Percentiles rank a stretch among this genome's conserved stretches.
Conservation (phyloP, 2,797 vertebrate species). For the Glyptemys insculpta region DNA sequence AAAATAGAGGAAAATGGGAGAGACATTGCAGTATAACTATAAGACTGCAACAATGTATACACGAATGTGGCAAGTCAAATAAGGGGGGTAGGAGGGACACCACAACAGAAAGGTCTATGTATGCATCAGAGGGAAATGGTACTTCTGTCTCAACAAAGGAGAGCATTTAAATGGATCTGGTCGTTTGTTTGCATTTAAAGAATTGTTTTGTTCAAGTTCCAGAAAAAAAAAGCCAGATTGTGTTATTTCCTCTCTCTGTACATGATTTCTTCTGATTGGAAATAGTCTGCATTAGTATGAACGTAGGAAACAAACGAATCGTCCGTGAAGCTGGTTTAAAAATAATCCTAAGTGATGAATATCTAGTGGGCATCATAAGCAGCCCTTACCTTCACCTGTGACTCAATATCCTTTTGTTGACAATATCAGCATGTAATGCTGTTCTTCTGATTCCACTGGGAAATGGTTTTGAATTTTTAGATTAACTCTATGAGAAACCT, state of each 20-base stretch:
- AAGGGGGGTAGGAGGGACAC: neutral
- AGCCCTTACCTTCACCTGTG: conserved; percentile 14
- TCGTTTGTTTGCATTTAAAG: neutral
- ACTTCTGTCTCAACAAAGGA: conserved; percentile 32
- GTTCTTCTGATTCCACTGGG: neutral
- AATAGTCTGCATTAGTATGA: conserved; percentile 29
- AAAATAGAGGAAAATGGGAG: neutral
- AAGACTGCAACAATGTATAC: conserved; percentile 46
- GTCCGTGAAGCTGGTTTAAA: conserved; percentile 39
- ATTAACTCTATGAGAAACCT: neutral
- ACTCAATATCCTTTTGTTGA: neutral
- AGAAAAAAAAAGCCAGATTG: conserved; percentile 50
- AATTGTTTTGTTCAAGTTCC: conserved; percentile 45
- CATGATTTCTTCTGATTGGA: conserved; percentile 15
- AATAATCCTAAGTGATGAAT: conserved; percentile 4
- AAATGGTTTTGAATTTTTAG: conserved; percentile 2
- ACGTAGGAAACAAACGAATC: conserved; percentile 41
- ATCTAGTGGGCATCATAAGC: neutral
- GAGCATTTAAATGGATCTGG: conserved; percentile 37
- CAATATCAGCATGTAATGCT: neutral
- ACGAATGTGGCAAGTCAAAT: conserved; percentile 38
- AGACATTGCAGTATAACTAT: conserved; percentile 13
- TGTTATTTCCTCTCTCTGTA: conserved; percentile 58
- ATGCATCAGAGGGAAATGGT: neutral
- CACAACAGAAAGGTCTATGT: conserved; percentile 13